Conservation (phyloP, 2,888 invertebrate species). For the Hoplodrina ambigua region DNA sequence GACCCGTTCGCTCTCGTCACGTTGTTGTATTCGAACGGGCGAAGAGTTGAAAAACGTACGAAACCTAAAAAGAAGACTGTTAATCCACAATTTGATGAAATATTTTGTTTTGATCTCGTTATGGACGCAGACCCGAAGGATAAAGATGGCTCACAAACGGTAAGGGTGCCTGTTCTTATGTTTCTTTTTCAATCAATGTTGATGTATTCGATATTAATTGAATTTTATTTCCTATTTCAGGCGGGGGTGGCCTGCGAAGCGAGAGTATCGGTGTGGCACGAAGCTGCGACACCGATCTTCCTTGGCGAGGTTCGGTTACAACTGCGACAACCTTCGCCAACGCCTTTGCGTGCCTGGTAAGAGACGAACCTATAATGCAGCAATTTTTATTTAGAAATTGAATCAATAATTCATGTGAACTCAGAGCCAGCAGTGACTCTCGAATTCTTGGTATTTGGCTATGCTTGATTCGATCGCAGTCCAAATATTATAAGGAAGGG, state of each 20-base stretch:
- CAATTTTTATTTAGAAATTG: background rate
- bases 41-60: constrained; percentile 94
- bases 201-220: background rate
- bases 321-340: constrained; percentile 91
- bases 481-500: no score
- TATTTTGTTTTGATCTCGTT: constrained; percentile 94
- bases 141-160: constrained; percentile 90
- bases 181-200: background rate
- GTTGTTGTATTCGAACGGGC: constrained; percentile 94
- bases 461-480: no score
- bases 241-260: constrained; percentile 94
- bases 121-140: constrained; percentile 90
- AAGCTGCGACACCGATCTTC: constrained; percentile 95
- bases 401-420: background rate
- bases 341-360: constrained; percentile 93
- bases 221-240: constrained; percentile 64
- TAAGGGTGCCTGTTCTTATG: constrained; percentile 69
- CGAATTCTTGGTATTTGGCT: no score
- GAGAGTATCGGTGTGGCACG: constrained; percentile 96
- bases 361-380: constrained; percentile 45
- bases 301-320: constrained; percentile 96
- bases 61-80: constrained; percentile 97
- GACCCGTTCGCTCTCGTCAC: constrained; percentile 97
- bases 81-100: constrained; percentile 96
- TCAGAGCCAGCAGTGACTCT: background rate